Base-by-base conservation (phyloP, 2,113 vertebrate genomes). In the Heliornis fulica region DNA sequence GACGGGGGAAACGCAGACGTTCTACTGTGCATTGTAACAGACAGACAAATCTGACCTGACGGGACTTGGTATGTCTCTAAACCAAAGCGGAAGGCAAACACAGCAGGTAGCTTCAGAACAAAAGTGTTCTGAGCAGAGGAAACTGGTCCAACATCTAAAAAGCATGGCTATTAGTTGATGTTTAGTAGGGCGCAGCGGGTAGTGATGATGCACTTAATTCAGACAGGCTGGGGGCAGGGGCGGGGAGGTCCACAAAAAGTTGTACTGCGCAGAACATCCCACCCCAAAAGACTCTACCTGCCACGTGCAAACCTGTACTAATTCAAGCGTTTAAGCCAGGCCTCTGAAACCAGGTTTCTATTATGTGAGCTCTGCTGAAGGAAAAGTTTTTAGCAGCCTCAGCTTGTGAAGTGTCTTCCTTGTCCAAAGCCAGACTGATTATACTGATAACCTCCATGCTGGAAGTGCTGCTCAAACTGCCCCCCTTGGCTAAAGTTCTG, bases 381-480 rank as follows among this genome's bases (percentile, higher is more conserved):
- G 56, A 43, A 70, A 96, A 96, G 82, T 25, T 92, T 90, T 88
- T 93, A 86, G 95, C 93, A 95, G 96, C 97, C 98, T 99, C 98
- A 99, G 97, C 99, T 99, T 15, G 98, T 99, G 79, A 99, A 99
- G 89, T 99, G 98, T 97, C 99, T 98, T 97, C 98, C 99, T 97
- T 99, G 99, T 93, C 98, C 98, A 97, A 99, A 99, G 83, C 99
- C 99, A 90, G 99, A 98, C 2, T 99, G 99, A 97, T 97, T 99
- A 97, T 99, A 99, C 87, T 99, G 99, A 91, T 99, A 99, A 54
- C 99, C 99, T n/a, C 99, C 99, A 15, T 99, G 99, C 91, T 99
- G 99, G 98, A 99, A 99, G 97, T 99, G 99, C 98, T 99, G 99
- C 97, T 99, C 99, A 98, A 99, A 99, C 38, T 99, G 99, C 89